These are phyloP conservation scores for Chrysopilus asiliformis DNA, from an alignment of 2,888 invertebrate species.

Conservation along the genomic window DNA sequence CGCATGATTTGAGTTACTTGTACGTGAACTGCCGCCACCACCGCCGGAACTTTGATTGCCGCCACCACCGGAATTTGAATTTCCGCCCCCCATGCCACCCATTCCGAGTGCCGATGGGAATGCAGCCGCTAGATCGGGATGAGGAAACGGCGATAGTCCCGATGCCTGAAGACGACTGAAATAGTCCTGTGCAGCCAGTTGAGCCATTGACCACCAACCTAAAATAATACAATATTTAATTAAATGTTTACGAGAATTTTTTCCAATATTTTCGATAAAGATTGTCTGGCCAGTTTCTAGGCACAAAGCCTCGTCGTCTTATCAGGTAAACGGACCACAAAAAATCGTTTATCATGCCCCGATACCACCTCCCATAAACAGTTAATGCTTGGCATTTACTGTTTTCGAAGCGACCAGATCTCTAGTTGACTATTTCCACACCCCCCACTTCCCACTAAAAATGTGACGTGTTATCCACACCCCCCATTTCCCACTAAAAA, in stretches of 20 bases:
- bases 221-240: slow-evolving; percentile 17
- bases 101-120: slow-evolving; percentile 36
- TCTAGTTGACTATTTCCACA: no score
- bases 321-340: no score
- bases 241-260: not conserved
- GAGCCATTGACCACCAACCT: slow-evolving; percentile 91
- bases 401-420: no score
- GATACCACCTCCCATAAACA: no score
- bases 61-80: slow-evolving; percentile 25
- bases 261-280: not conserved
- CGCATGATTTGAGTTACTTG: slow-evolving; percentile 5
- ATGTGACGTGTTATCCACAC: no score
- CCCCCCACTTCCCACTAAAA: no score
- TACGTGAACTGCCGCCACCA: slow-evolving; percentile 11
- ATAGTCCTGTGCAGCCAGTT: slow-evolving; percentile 77
- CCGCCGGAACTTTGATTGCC: slow-evolving; percentile 17
- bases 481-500: no score
- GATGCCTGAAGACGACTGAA: slow-evolving; percentile 70
- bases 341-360: no score
- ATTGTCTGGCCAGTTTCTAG: no score
- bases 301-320: no score
- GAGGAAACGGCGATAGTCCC: slow-evolving; percentile 56
- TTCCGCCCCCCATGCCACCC: slow-evolving; percentile 18
- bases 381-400: no score
- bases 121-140: slow-evolving; percentile 48